Percentiles rank a stretch among this genome's conserved stretches.
These are phyloP conservation scores for Myzus persicae DNA, from an alignment of 1,140 invertebrate genomes.

Conservation along the genomic window DNA sequence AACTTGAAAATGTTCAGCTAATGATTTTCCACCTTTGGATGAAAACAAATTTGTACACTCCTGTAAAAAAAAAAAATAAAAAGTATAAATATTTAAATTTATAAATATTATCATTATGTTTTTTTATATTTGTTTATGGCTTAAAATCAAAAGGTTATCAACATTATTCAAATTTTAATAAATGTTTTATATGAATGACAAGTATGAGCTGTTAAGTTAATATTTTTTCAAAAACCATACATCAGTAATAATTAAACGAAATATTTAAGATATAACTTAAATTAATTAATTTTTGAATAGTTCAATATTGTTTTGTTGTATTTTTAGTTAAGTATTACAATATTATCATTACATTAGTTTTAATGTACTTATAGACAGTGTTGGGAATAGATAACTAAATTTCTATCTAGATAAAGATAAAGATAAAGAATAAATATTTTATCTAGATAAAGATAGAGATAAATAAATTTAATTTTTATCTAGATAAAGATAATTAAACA, in stretches of 20 bases:
- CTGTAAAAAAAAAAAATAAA: conserved; percentile 66
- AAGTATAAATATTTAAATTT: not conserved
- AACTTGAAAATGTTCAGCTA: conserved; percentile 71
- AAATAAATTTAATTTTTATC: no score
- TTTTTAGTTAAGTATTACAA: no score
- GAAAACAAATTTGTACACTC: conserved; percentile 83
- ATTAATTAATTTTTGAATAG: not conserved
- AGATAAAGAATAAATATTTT: no score
- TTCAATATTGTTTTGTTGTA: not conserved
- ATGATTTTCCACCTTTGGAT: conserved; percentile 78
- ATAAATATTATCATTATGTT: not conserved
- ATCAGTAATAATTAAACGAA: not conserved
- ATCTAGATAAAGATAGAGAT: no score
- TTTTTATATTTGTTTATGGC: not conserved
- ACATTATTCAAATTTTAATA: not conserved
- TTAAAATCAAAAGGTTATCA: not conserved
- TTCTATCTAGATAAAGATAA: no score
- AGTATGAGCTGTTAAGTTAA: not conserved
- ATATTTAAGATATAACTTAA: not conserved
- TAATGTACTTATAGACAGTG: no score
- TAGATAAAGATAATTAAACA: no score
- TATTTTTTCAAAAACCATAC: not conserved
- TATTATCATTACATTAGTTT: no score
- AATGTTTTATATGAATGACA: not conserved
- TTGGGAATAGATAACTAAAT: no score